These are phyloP conservation scores for Rhinoderma darwinii DNA, from an alignment of 2,113 vertebrate species.

Conservation along the genomic window DNA sequence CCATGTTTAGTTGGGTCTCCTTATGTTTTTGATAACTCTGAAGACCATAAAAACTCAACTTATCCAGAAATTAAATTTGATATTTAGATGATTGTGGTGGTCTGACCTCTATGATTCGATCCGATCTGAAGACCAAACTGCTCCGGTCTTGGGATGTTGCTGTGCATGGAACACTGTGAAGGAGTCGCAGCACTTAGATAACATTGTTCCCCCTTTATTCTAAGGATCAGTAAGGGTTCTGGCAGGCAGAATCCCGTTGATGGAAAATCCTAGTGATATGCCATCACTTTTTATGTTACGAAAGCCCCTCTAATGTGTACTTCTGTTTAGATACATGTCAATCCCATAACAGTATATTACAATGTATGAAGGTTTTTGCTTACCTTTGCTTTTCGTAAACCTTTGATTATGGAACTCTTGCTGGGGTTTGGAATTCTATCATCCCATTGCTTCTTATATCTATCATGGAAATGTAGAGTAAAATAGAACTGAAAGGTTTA, in stretches of 20 bases:
- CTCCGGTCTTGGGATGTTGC: no score
- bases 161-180: no score
- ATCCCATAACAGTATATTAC: not conserved
- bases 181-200: no score
- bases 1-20: no score
- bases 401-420: constrained; percentile 26
- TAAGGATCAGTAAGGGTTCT: not conserved
- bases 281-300: not conserved
- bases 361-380: not conserved
- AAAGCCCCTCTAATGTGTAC: no score
- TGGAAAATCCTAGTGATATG: not conserved
- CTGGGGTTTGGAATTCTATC: constrained; percentile 28
- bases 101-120: no score
- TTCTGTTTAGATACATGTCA: not conserved
- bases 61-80: no score
- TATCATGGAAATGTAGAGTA: not conserved
- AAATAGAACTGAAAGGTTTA: not conserved
- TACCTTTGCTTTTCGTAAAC: constrained; percentile 1
- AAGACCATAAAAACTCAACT: no score
- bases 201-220: not conserved
- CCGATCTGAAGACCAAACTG: no score
- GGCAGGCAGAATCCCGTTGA: not conserved
- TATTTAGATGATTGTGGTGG: no score
- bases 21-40: no score
- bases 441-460: constrained; percentile 8